These are phyloP conservation scores for Xenus cinereus DNA, from an alignment of 2,113 vertebrate genomes.

Conservation along the genomic window DNA sequence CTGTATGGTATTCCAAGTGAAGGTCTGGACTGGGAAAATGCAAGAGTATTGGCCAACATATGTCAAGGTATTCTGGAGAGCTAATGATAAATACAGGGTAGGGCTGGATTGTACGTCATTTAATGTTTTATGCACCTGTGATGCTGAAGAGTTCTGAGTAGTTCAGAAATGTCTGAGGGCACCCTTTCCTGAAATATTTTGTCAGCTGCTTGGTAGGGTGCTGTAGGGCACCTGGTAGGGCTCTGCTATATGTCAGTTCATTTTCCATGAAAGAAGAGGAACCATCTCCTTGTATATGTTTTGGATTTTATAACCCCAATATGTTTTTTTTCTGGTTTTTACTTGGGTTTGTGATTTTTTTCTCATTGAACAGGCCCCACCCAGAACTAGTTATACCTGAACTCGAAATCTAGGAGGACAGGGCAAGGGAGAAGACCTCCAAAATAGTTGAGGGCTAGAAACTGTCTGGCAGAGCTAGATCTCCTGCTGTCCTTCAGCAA, in stretches of 20 bases:
- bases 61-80: rapidly evolving
- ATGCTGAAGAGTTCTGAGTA: background rate
- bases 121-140: background rate
- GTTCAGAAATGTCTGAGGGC: background rate
- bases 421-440: background rate
- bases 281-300: background rate
- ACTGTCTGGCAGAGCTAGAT: background rate
- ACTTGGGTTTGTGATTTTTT: background rate
- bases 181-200: background rate
- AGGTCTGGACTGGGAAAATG: background rate
- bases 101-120: background rate
- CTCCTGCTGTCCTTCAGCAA: background rate
- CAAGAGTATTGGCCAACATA: background rate
- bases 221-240: background rate
- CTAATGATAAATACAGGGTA: background rate
- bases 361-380: background rate
- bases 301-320: background rate
- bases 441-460: background rate
- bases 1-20: background rate
- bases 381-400: background rate
- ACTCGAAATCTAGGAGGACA: background rate
- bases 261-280: background rate
- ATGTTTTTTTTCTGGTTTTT: background rate
- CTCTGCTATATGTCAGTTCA: background rate
- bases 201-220: background rate